Percentiles rank a stretch among this genome's conserved stretches.
phyloP scores from a whole-genome alignment of 2,888 invertebrate genomes.

The Drosophila nigricruria region DNA sequence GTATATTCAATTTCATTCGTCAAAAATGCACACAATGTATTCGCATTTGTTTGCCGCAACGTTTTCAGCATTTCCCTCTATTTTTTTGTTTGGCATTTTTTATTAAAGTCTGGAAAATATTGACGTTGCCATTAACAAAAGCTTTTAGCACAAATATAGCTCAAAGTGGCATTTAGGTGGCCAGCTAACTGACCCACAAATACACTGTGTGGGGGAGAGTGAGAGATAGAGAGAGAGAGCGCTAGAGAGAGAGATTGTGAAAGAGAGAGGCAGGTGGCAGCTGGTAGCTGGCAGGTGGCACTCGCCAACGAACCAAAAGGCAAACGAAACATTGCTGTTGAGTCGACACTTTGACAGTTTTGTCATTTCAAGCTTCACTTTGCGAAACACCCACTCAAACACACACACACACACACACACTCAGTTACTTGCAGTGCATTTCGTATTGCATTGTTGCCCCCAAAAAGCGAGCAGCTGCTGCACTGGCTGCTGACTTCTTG shows the following conservation, averaged over 20 bases:
- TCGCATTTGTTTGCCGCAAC: slow-evolving; percentile 51
- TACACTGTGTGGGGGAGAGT: not conserved
- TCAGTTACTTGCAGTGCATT: slow-evolving; percentile 42
- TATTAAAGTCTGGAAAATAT: slow-evolving; percentile 65
- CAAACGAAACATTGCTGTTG: slow-evolving; percentile 21
- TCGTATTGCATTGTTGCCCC: slow-evolving; percentile 61
- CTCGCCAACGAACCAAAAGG: slow-evolving; percentile 13
- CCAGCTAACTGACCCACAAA: slow-evolving; percentile 21
- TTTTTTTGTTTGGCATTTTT: slow-evolving; percentile 20
- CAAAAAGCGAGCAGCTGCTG: slow-evolving; percentile 12
- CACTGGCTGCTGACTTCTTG: slow-evolving; percentile 10
- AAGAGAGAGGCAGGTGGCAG: not conserved
- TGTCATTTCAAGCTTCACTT: slow-evolving; percentile 68
- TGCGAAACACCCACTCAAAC: slow-evolving; percentile 18
- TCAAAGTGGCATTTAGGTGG: slow-evolving; percentile 50
- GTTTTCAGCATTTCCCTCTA: slow-evolving; percentile 36
- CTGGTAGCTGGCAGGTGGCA: slow-evolving; percentile 6
- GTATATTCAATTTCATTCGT: slow-evolving; percentile 64
- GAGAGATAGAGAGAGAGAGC: not conserved
- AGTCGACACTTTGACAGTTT: slow-evolving; percentile 73
- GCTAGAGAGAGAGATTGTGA: not conserved
- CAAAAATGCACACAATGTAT: slow-evolving; percentile 65
- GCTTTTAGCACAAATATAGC: slow-evolving; percentile 69
- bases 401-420: not conserved
- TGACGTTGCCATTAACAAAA: slow-evolving; percentile 73